These are phyloP conservation scores for Cosmopolites sordidus DNA, from an alignment of 2,888 invertebrate species.

Conservation along the genomic window DNA sequence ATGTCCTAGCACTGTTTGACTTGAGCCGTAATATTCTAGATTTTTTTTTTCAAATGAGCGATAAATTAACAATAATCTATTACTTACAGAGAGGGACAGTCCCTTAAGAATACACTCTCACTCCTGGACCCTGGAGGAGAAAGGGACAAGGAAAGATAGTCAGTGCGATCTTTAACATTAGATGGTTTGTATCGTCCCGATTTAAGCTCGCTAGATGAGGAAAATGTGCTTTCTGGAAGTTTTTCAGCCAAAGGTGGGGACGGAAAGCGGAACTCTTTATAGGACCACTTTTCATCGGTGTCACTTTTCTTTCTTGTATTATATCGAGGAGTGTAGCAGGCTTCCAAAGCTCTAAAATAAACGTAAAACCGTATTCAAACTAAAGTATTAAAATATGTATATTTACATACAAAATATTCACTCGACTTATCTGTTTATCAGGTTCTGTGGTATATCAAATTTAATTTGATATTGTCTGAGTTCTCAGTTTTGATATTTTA, in stretches of 20 bases:
- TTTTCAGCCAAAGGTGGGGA: slow-evolving; percentile 27
- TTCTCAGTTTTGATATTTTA: too few relatives aligned
- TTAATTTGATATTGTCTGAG: too few relatives aligned
- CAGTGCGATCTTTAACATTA: slow-evolving; percentile 35
- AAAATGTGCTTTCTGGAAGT: slow-evolving; percentile 15
- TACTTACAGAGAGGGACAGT: slow-evolving; percentile 39
- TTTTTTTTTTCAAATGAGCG: too few relatives aligned
- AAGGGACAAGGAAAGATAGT: slow-evolving; percentile 43
- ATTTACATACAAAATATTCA: too few relatives aligned
- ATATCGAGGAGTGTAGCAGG: slow-evolving; percentile 27
- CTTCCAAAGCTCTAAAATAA: slow-evolving; percentile 23
- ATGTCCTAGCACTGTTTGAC: too few relatives aligned
- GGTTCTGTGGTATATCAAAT: too few relatives aligned
- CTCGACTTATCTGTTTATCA: too few relatives aligned
- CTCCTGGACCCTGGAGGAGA: slow-evolving; percentile 39
- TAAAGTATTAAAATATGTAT: too few relatives aligned
- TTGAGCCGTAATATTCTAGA: too few relatives aligned
- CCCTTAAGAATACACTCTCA: slow-evolving; percentile 35
- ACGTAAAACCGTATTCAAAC: too few relatives aligned
- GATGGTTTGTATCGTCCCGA: slow-evolving; percentile 25
- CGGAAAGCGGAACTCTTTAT: slow-evolving; percentile 34
- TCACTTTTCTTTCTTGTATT: slow-evolving; percentile 22
- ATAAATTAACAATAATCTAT: too few relatives aligned
- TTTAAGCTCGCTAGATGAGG: neutral
- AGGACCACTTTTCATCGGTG: slow-evolving; percentile 30